Base-by-base conservation (phyloP, 2,113 vertebrate genomes). In the Chlamydotis undulata region DNA sequence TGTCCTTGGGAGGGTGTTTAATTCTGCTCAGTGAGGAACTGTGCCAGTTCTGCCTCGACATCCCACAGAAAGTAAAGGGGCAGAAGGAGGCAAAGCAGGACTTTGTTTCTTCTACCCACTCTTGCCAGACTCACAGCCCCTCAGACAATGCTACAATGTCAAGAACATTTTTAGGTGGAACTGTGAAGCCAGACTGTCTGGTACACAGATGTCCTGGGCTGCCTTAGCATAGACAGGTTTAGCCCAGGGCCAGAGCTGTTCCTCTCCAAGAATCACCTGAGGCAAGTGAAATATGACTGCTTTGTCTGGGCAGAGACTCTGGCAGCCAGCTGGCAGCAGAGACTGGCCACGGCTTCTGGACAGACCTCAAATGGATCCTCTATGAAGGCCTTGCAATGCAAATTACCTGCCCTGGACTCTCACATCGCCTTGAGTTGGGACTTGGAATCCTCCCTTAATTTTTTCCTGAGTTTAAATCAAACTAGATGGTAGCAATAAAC, bases 401-500 rank as follows among this genome's bases (percentile, higher is more conserved):
- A 69, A 69, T 39, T 28, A 41, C 28, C 23, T 24, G 22, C 35
- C n/a, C 83, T 15, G 3, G 49, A 70, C 65, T 52, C 45, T n/a
- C 60, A 45, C 23, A 41, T 19, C 43, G 77, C 22, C 76, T 23
- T 33, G 25, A 52, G 57, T 2, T 65, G 26, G 28, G 31, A 70
- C 35, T 47, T 29, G 23, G 50, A 83, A 25, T 19, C 11, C 79
- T 31, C 12, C 39, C 33, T 92, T 41, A 11, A 21, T 35, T 63
- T 71, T 15, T 3, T 39, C 29, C 14, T 7, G 43, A 49, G 29
- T 35, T 64, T 50, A 64, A 74, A 53, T 77, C n/a, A 26, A n/a
- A 12, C 33, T 76, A 83, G 39, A 79, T 12, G 5, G 61, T 23
- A 75, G 39, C 49, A 89, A n/a, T 70, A 64, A 91, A 98, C 98